These are phyloP conservation scores for Microctenopoma steveboyesi DNA, from an alignment of 2,797 vertebrate genomes.

Conservation along the genomic window DNA sequence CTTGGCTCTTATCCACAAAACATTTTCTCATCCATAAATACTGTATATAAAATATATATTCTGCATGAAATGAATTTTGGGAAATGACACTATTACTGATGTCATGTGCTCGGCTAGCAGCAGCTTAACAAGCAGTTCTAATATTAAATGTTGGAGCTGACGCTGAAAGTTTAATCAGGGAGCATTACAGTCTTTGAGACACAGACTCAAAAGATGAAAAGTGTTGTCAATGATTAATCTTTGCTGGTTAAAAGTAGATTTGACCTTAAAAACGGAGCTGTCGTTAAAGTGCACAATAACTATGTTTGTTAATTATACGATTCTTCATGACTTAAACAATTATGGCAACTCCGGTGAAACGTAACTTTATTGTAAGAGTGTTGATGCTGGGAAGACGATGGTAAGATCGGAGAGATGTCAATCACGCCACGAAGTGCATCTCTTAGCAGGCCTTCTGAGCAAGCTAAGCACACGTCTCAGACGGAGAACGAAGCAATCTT, in stretches of 20 bases:
- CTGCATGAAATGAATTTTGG: slow-evolving; percentile 13
- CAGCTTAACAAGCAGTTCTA: slow-evolving; percentile 28
- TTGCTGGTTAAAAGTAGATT: slow-evolving; percentile 1
- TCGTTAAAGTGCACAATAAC: neutral
- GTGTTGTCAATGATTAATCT: neutral
- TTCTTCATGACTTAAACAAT: neutral
- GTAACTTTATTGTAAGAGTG: neutral
- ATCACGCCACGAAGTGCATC: neutral
- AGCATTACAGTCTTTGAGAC: slow-evolving; percentile 13
- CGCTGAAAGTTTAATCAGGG: slow-evolving; percentile 14
- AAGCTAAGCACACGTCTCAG: too few relatives aligned
- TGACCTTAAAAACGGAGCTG: neutral
- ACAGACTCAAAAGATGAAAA: slow-evolving; percentile 15
- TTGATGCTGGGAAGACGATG: neutral
- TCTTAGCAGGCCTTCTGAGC: neutral
- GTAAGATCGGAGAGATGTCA: neutral
- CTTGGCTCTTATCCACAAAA: slow-evolving; percentile 38
- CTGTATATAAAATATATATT: slow-evolving; percentile 52
- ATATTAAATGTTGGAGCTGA: slow-evolving; percentile 31
- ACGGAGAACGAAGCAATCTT: too few relatives aligned
- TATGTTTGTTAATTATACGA: neutral
- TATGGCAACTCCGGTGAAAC: neutral
- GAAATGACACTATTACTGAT: slow-evolving; percentile 17
- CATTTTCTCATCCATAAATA: slow-evolving; percentile 58
- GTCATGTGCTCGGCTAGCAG: slow-evolving; percentile 13